Conservation (phyloP, 2,113 vertebrate genomes). For the Cervus canadensis region DNA sequence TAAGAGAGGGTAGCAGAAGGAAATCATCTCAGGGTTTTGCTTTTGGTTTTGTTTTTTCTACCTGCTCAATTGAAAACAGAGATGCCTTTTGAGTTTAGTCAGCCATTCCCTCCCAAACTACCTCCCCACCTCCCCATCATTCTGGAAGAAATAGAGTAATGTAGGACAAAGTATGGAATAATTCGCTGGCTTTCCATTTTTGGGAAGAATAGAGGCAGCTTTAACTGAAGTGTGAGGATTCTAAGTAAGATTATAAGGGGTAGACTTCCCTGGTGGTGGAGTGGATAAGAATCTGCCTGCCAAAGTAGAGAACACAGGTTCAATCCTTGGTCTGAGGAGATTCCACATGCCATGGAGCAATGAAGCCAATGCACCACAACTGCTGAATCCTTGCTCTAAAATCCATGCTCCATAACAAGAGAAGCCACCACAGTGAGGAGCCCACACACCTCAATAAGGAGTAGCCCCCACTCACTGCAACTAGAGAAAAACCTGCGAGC, state of each 20-base stretch:
- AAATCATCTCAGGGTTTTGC: neutral
- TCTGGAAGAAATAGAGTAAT: neutral
- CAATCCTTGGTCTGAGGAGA: neutral
- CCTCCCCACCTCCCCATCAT: neutral
- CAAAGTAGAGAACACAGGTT: neutral
- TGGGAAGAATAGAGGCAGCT: neutral
- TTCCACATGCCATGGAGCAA: accelerated
- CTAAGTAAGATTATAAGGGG: neutral
- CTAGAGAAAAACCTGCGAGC: neutral
- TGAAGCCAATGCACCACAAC: neutral
- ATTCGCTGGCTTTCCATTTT: neutral
- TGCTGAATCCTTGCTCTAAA: neutral
- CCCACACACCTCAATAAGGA: neutral
- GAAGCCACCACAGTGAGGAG: neutral
- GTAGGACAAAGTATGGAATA: neutral
- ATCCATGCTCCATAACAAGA: neutral
- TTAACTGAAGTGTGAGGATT: neutral
- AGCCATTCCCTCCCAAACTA: neutral
- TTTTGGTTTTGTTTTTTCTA: neutral
- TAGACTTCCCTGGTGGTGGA: neutral
- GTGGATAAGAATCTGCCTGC: neutral
- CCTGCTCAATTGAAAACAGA: neutral
- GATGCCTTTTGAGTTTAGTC: neutral
- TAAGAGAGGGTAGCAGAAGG: neutral
- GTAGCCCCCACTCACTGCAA: neutral